A percentile compares a stretch with the other conserved stretches of the same genome.
Conservation (phyloP, 2,888 invertebrate genomes). For the Acleris emargana region DNA sequence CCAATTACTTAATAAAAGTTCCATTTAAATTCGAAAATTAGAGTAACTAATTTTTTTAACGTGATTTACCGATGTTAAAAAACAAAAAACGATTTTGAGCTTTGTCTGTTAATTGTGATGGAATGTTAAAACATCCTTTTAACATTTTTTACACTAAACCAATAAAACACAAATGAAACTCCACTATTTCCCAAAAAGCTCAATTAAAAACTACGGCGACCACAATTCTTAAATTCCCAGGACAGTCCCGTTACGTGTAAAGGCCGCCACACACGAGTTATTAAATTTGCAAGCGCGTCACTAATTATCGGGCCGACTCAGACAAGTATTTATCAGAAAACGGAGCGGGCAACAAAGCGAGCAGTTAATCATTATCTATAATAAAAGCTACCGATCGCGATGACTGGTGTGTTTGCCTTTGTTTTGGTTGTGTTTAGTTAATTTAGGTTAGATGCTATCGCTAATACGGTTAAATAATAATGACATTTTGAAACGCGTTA, state of each 20-base stretch:
- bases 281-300: conserved; percentile 78
- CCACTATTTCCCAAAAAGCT: not conserved
- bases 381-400: conserved; percentile 41
- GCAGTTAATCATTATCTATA: conserved; percentile 46
- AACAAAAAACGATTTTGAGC: too few relatives aligned
- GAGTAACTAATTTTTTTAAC: too few relatives aligned
- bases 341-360: conserved; percentile 48
- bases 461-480: conserved; percentile 2
- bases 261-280: conserved; percentile 63
- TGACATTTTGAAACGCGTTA: too few relatives aligned
- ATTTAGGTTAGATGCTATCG: conserved; percentile 12
- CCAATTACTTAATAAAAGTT: too few relatives aligned
- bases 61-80: too few relatives aligned
- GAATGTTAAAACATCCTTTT: too few relatives aligned
- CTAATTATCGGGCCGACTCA: conserved; percentile 70
- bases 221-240: not conserved
- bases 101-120: too few relatives aligned
- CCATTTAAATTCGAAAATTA: too few relatives aligned
- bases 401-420: conserved; percentile 43
- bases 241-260: conserved; percentile 44
- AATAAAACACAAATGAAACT: not conserved
- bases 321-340: conserved; percentile 60
- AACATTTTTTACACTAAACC: too few relatives aligned
- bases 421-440: conserved; percentile 36
- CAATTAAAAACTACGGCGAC: conserved; percentile 4